Evolutionary conservation across 2,797 vertebrate genomes (phyloP).

Genomic region (Arctocebus calabarensis): DNA sequence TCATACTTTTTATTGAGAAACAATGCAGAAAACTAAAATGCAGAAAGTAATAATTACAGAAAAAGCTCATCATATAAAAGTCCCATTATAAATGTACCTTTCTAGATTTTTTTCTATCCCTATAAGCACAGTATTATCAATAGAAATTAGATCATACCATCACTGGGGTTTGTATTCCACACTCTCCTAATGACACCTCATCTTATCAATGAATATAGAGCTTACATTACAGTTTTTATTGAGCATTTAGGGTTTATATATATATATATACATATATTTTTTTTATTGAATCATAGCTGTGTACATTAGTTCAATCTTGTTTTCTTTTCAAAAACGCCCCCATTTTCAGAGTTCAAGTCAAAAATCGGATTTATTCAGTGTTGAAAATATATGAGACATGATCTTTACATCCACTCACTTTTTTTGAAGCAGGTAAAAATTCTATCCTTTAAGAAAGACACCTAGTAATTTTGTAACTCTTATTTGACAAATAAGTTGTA

Average conservation of each 20-base stretch:
- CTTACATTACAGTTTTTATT: constrained; percentile 20
- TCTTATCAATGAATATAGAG: background rate
- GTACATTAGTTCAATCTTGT: too few species aligned
- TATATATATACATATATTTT: too few species aligned
- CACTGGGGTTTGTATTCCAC: background rate
- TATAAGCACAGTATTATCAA: background rate
- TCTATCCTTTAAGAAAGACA: background rate
- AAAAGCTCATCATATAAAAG: background rate
- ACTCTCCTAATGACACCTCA: background rate
- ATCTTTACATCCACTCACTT: constrained; percentile 33
- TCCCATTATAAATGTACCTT: background rate
- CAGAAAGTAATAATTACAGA: background rate
- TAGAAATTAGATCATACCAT: background rate
- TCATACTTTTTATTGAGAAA: constrained; percentile 33
- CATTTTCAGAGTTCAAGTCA: background rate
- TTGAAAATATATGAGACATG: constrained; percentile 62
- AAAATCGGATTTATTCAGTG: constrained; percentile 56
- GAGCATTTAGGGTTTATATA: background rate
- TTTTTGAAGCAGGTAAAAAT: constrained; percentile 41
- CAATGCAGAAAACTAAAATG: constrained; percentile 6
- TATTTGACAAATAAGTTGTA: background rate
- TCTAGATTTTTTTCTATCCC: background rate
- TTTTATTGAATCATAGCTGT: too few species aligned
- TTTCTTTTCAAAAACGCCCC: constrained; percentile 52
- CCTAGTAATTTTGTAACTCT: background rate